phyloP scores from a whole-genome alignment of 2,797 vertebrate species.

The Sandelia bainsii region DNA sequence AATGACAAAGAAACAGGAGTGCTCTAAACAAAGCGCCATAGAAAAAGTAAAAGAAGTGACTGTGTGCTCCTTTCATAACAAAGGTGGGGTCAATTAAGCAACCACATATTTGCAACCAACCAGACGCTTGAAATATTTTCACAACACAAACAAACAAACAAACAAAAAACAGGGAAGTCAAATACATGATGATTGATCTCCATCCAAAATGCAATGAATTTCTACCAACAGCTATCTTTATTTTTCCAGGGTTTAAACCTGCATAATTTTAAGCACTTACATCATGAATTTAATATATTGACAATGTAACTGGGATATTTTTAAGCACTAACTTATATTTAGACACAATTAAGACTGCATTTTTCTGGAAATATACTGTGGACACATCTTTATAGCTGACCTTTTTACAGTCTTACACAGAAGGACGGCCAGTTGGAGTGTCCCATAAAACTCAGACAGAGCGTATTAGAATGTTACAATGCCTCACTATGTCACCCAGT shows the following conservation, averaged over 20 bases:
- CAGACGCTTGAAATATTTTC: too few relatives aligned
- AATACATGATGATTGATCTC: neutral
- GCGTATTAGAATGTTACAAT: slow-evolving; percentile 63
- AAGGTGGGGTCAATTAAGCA: too few relatives aligned
- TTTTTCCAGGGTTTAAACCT: neutral
- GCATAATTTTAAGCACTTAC: slow-evolving; percentile 1
- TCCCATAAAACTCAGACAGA: slow-evolving; percentile 44
- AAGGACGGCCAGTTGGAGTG: slow-evolving; percentile 35
- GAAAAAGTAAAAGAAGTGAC: too few relatives aligned
- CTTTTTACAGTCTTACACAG: slow-evolving; percentile 50
- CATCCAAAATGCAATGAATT: neutral
- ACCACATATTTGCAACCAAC: too few relatives aligned
- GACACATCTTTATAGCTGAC: slow-evolving; percentile 45
- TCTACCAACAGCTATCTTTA: neutral
- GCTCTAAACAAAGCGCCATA: too few relatives aligned
- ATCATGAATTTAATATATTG: slow-evolving; percentile 3
- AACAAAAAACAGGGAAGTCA: too few relatives aligned
- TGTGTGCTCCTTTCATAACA: too few relatives aligned
- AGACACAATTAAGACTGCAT: neutral
- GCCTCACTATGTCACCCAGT: slow-evolving; percentile 29
- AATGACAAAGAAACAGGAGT: neutral
- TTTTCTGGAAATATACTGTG: slow-evolving; percentile 20
- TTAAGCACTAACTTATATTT: slow-evolving; percentile 38
- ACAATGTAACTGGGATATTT: slow-evolving; percentile 20
- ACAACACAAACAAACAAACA: too few relatives aligned